Conservation (phyloP, 2,113 vertebrate species). For the Colaptes auratus region DNA sequence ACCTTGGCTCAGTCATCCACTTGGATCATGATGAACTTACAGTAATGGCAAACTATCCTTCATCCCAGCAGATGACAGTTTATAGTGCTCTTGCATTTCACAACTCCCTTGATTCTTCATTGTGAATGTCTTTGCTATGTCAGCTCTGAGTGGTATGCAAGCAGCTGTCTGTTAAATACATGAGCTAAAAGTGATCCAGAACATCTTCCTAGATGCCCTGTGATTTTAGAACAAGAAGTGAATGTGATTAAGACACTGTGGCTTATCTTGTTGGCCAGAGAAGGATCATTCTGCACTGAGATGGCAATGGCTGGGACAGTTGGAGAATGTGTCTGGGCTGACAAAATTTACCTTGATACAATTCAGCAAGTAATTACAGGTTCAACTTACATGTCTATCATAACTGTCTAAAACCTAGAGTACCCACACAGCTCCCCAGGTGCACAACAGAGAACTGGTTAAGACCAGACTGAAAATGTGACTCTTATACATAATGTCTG, state of each 20-base stretch:
- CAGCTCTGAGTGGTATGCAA: background rate
- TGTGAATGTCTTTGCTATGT: background rate
- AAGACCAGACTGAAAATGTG: background rate
- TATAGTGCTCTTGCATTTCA: background rate
- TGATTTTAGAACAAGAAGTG: background rate
- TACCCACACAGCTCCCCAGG: background rate
- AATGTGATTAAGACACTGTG: background rate
- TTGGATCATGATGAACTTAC: background rate
- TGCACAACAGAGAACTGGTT: background rate
- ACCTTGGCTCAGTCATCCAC: background rate
- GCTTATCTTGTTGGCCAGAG: background rate
- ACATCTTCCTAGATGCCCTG: background rate
- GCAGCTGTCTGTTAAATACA: background rate
- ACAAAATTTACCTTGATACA: background rate
- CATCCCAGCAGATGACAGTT: background rate
- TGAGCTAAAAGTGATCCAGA: background rate
- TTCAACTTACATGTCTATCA: background rate
- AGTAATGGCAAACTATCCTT: background rate
- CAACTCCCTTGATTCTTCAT: fast-evolving
- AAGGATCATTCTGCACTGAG: background rate
- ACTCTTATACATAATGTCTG: background rate
- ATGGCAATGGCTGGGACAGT: background rate
- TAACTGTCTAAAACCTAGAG: background rate
- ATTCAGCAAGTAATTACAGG: background rate
- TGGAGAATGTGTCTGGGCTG: fast-evolving